Percentiles rank a stretch among this genome's conserved stretches.
phyloP scores from a whole-genome alignment of 64 coral and sea anemone genomes.

The Cladopsammia gracilis region DNA sequence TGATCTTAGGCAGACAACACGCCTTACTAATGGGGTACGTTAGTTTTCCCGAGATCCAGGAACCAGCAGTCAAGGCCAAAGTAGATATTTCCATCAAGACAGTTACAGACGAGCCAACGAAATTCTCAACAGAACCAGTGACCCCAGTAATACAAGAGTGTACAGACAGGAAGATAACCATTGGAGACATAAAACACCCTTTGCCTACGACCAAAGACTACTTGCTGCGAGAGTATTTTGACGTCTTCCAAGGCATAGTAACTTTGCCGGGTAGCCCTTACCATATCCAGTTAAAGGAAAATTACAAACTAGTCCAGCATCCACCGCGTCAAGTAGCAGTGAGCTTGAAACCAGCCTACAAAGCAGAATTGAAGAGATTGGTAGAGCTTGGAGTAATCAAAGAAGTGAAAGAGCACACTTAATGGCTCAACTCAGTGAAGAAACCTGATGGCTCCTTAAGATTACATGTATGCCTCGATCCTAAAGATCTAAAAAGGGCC shows the following conservation, averaged over 20 bases:
- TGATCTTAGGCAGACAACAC: too few species aligned
- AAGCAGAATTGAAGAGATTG: slow-evolving; percentile 64
- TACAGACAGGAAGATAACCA: slow-evolving; percentile 15
- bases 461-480: slow-evolving; percentile 49
- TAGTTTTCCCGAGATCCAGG: too few species aligned
- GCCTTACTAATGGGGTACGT: too few species aligned
- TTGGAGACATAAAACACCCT: slow-evolving; percentile 42
- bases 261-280: slow-evolving; percentile 51
- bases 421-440: slow-evolving; percentile 30
- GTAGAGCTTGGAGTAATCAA: slow-evolving; percentile 66
- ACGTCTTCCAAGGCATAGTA: slow-evolving; percentile 64
- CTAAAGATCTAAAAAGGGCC: slow-evolving; percentile 9
- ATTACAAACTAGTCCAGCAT: slow-evolving; percentile 48
- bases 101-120: too few species aligned
- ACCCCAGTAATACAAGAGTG: too few species aligned
- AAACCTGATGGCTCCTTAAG: slow-evolving; percentile 30
- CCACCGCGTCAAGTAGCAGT: slow-evolving; percentile 46
- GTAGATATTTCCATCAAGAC: too few species aligned
- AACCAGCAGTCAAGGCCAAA: too few species aligned
- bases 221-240: slow-evolving; percentile 37
- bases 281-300: slow-evolving; percentile 61
- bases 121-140: too few species aligned
- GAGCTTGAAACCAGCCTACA: slow-evolving; percentile 51
- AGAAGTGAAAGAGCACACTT: slow-evolving; percentile 41
- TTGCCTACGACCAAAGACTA: slow-evolving; percentile 61